These are phyloP conservation scores for Harmothoe impar DNA, from an alignment of 2,888 invertebrate genomes.

Conservation along the genomic window DNA sequence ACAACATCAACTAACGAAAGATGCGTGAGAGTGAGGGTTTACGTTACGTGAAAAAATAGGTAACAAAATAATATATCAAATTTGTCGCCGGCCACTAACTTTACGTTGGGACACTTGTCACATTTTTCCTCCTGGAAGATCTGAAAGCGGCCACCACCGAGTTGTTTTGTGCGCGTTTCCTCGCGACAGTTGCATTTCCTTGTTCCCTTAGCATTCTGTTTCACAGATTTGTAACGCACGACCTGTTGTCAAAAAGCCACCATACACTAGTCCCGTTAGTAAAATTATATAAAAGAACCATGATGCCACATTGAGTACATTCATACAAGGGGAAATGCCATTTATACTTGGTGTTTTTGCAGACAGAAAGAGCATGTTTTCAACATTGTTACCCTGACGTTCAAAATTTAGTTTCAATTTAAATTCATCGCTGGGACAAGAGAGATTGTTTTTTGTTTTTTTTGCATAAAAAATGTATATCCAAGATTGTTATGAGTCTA, in stretches of 20 bases:
- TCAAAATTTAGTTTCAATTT: too few species aligned
- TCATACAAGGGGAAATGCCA: too few species aligned
- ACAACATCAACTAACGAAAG: not conserved
- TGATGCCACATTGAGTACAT: too few species aligned
- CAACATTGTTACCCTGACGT: too few species aligned
- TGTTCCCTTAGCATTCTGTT: slow-evolving; percentile 96
- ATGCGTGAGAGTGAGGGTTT: not conserved
- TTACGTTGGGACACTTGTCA: slow-evolving; percentile 34
- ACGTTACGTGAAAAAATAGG: not conserved
- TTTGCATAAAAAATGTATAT: too few species aligned
- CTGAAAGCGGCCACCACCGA: slow-evolving; percentile 98
- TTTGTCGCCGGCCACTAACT: not conserved
- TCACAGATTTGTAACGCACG: slow-evolving; percentile 97
- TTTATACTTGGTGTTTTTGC: too few species aligned
- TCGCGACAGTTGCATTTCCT: slow-evolving; percentile 99
- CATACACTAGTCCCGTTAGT: not conserved
- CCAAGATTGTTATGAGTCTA: too few species aligned
- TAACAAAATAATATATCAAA: not conserved
- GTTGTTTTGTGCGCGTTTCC: slow-evolving; percentile 98
- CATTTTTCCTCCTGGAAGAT: slow-evolving; percentile 88
- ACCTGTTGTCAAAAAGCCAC: slow-evolving; percentile 86
- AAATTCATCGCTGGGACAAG: too few species aligned
- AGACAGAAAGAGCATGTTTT: too few species aligned
- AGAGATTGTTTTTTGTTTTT: too few species aligned
- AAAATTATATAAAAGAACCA: not conserved